Conservation (phyloP, 92 coral and sea anemone genomes). For the Anthopleura xanthogrammica region DNA sequence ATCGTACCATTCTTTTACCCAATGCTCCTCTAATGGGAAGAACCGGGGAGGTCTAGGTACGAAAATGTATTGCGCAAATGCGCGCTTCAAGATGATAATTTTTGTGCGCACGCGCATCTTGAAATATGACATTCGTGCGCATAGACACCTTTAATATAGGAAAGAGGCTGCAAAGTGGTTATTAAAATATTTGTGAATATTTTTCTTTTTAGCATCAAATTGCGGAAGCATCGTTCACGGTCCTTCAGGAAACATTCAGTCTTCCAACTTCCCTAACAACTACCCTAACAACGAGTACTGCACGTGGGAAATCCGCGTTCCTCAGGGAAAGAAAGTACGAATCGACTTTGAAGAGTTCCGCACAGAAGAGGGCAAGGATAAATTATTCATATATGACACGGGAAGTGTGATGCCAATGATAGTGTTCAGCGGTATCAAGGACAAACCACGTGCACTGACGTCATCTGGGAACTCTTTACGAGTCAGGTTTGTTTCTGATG, state of each 20-base stretch:
- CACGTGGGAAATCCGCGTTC: conserved; percentile 94
- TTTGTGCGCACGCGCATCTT: too few relatives aligned
- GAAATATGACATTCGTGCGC: too few relatives aligned
- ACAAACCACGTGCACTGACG: conserved; percentile 88
- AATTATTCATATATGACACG: conserved; percentile 80
- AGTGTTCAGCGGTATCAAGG: conserved; percentile 84
- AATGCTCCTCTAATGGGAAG: too few relatives aligned
- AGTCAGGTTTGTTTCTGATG: conserved; percentile 81
- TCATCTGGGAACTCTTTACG: conserved; percentile 89
- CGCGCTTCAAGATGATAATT: too few relatives aligned
- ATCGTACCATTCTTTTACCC: too few relatives aligned
- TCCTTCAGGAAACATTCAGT: conserved; percentile 81
- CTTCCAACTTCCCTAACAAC: conserved; percentile 88
- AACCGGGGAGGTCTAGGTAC: too few relatives aligned
- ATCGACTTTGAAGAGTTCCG: conserved; percentile 77
- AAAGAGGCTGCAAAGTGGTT: too few relatives aligned
- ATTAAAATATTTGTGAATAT: not conserved
- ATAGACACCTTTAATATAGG: too few relatives aligned
- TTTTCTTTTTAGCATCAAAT: conserved; percentile 58
- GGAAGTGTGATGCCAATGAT: conserved; percentile 84
- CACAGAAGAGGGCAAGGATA: conserved; percentile 77
- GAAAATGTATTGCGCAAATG: too few relatives aligned
- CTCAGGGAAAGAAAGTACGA: conserved; percentile 86
- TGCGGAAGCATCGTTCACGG: conserved; percentile 84
- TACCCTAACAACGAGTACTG: conserved; percentile 90